Evolutionary conservation across 2,797 vertebrate species (phyloP).

Genomic region (Cynodonichthys magdalenae): DNA sequence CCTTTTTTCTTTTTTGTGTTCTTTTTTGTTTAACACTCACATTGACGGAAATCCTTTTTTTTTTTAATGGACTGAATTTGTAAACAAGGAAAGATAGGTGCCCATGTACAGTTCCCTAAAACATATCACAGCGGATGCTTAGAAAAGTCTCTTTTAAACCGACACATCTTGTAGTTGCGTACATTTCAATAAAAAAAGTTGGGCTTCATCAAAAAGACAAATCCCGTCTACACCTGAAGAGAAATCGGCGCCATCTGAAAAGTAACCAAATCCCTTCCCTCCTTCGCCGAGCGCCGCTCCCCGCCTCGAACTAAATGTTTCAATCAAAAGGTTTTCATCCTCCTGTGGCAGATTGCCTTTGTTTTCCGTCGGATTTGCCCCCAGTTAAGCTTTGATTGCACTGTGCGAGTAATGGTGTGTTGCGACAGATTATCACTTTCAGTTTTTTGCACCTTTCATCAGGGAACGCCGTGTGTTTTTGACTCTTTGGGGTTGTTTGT

Average conservation of each 20-base stretch:
- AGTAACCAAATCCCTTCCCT: constrained; percentile 40
- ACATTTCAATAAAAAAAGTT: not conserved
- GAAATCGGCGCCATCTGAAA: constrained; percentile 21
- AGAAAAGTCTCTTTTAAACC: not conserved
- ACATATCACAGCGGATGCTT: no score
- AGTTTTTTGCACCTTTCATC: constrained; percentile 51
- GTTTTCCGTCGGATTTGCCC: constrained; percentile 66
- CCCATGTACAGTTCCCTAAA: no score
- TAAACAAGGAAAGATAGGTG: no score
- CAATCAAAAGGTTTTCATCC: constrained; percentile 65
- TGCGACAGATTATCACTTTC: constrained; percentile 51
- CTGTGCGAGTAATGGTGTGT: constrained; percentile 40
- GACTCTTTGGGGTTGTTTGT: constrained; percentile 17
- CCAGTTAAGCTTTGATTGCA: constrained; percentile 71
- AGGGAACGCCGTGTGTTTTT: constrained; percentile 3
- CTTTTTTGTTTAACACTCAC: no score
- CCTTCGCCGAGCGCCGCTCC: constrained; percentile 34
- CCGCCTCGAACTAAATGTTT: constrained; percentile 68
- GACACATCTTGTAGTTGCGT: no score
- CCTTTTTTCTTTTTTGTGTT: no score
- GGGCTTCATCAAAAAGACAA: not conserved
- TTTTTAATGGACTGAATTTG: no score
- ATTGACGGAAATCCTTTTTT: no score
- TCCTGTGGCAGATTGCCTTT: constrained; percentile 63
- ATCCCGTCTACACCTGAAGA: not conserved